phyloP scores from a whole-genome alignment of 2,888 invertebrate species.

The Drosophila affinis region DNA sequence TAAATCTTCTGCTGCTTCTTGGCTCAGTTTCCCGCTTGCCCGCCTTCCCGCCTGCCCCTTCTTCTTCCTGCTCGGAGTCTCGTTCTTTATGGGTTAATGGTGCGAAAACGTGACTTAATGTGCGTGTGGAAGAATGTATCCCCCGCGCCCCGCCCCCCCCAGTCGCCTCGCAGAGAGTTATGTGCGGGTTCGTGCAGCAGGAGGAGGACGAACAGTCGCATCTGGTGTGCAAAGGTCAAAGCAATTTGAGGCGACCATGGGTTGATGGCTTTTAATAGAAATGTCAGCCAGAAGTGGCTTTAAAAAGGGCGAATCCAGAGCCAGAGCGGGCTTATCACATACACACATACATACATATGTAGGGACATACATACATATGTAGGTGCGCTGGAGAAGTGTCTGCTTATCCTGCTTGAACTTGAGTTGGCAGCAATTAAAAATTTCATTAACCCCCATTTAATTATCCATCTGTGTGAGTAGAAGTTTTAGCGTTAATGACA shows the following conservation, averaged over 20 bases:
- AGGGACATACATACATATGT: neutral
- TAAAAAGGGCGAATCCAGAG: conserved; percentile 12
- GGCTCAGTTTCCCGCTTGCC: conserved; percentile 19
- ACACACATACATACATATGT: neutral
- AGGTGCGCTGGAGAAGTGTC: neutral
- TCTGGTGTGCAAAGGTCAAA: conserved; percentile 79
- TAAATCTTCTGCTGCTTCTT: conserved; percentile 65
- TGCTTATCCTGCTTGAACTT: neutral
- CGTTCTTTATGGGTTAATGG: conserved; percentile 82
- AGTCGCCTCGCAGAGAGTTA: conserved; percentile 60
- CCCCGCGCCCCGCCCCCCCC: conserved; percentile 42
- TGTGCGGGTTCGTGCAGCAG: conserved; percentile 46
- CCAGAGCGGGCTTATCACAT: neutral
- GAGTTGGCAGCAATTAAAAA: conserved; percentile 57
- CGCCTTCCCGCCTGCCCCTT: neutral
- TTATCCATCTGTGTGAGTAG: conserved; percentile 63
- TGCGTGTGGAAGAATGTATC: conserved; percentile 73
- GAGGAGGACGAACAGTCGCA: conserved; percentile 57
- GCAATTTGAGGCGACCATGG: conserved; percentile 72
- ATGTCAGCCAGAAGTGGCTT: conserved; percentile 58
- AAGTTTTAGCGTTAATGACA: conserved; percentile 77
- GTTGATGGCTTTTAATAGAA: conserved; percentile 75
- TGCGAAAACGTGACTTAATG: conserved; percentile 83
- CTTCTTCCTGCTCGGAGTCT: conserved; percentile 28
- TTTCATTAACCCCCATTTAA: conserved; percentile 81